Evolutionary conservation across 2,888 invertebrate genomes (phyloP), one percentile per base, ranked within the genome.

Genomic region (Tetragnatha montana): DNA sequence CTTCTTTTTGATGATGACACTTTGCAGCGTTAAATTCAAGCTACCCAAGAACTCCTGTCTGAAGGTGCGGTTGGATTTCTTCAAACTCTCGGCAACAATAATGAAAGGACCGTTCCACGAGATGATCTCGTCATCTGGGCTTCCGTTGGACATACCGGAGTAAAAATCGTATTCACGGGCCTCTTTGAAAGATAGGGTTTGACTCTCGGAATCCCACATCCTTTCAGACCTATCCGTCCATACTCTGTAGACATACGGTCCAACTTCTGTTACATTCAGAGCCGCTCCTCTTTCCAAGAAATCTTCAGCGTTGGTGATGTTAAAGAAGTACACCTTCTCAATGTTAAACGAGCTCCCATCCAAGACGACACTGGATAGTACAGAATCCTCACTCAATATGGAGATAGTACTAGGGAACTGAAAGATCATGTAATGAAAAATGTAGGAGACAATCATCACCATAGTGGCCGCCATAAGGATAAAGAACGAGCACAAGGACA

Each of bases 121-220:
- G 47, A 91, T 91, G 50, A 93, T 92, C 3, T 81, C 90, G 21
- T 92, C 92, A 50, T 92, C 91, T 74, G 92, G 92, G 8, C 87
- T 69, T 8, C 93, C 92, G 1, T 89, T 91, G 0, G 93, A 93
- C 74, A 88, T 49, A 2, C 92, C 91, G 19, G 79, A 91, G 12
- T 92, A 91, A 91, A 92, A 92, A 7, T 89, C 51, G 71, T 91
- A 92, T 14, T 87, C 84, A 73, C 92, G 91, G 7, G 92, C 87
- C 88, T 93, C 92, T 69, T 91, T 87, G 91, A 92, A 93, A 0
- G 92, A 90, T 14, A 93, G 91, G 0, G 92, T 92, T 49, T 91
- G 89, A 91, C 93, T 93, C 35, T 35, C 35, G 12, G 88, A 79
- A 8, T 87, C 89, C 86, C 92, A 93, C 10, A 89, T 91, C 47